A percentile compares a stretch with the other conserved stretches of the same genome.
Conservation (phyloP, 2,888 invertebrate species). For the Leptinotarsa haldemani region DNA sequence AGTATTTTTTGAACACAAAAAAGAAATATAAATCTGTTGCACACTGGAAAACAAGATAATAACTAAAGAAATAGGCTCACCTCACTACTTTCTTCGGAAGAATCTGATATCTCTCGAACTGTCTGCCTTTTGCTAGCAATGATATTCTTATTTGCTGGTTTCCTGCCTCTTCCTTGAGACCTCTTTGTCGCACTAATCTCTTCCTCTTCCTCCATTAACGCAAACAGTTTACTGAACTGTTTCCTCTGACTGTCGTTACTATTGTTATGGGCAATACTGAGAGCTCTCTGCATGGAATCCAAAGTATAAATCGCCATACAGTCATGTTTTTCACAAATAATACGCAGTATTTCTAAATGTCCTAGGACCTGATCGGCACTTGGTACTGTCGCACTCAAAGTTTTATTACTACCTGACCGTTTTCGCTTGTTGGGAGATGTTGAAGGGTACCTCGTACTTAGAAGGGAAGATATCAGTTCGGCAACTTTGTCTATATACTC, state of each 20-base stretch:
- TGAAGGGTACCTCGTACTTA: conserved; percentile 86
- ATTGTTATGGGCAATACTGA: conserved; percentile 88
- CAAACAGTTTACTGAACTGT: conserved; percentile 90
- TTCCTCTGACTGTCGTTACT: conserved; percentile 86
- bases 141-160: conserved; percentile 59
- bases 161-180: conserved; percentile 70
- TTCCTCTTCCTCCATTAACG: conserved; percentile 90
- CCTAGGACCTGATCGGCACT: conserved; percentile 88
- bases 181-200: conserved; percentile 71
- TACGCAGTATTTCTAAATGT: conserved; percentile 91
- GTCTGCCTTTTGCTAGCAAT: conserved; percentile 54
- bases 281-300: conserved; percentile 91
- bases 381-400: conserved; percentile 77
- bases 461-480: conserved; percentile 81
- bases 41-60: conserved; percentile 30
- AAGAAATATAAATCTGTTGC: neutral
- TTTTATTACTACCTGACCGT: conserved; percentile 79
- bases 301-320: conserved; percentile 85
- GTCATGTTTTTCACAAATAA: conserved; percentile 76
- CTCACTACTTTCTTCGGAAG: conserved; percentile 84
- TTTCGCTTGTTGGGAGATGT: conserved; percentile 93
- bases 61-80: conserved; percentile 62
- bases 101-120: conserved; percentile 71
- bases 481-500: conserved; percentile 90
- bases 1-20: neutral